These are phyloP conservation scores for Chauna torquata DNA, from an alignment of 2,113 vertebrate species.

Conservation along the genomic window DNA sequence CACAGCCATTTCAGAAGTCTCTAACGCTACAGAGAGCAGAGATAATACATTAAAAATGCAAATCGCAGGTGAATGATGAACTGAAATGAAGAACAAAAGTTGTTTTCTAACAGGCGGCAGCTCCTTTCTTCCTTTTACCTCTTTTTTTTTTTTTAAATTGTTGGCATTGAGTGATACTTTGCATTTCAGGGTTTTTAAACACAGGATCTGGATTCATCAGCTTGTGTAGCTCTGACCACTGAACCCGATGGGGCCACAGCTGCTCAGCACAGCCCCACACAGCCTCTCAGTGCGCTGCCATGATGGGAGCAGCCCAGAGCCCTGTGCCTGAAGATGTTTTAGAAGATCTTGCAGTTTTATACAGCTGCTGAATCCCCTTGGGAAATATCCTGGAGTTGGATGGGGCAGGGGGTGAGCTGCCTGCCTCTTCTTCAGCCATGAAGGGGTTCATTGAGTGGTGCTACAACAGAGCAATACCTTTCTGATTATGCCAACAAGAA, in stretches of 20 bases:
- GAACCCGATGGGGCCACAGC: too few species aligned
- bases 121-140: not conserved
- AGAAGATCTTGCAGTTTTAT: not conserved
- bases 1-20: not conserved
- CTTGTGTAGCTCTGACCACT: not conserved
- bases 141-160: not conserved
- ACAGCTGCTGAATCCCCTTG: not conserved
- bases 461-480: not conserved
- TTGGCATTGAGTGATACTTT: not conserved
- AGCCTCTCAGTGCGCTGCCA: not conserved
- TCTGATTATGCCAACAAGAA: not conserved
- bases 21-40: not conserved
- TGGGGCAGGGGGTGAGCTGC: too few species aligned
- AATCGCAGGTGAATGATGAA: not conserved
- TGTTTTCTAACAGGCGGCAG: not conserved
- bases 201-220: fast-evolving
- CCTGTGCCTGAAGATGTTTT: not conserved
- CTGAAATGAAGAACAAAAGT: not conserved
- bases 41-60: not conserved
- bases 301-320: not conserved
- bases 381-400: not conserved
- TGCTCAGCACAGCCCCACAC: fast-evolving
- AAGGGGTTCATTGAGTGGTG: not conserved
- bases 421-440: not conserved
- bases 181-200: not conserved